These are phyloP conservation scores for Cladopsammia gracilis DNA, from an alignment of 64 coral and sea anemone species.

Conservation along the genomic window DNA sequence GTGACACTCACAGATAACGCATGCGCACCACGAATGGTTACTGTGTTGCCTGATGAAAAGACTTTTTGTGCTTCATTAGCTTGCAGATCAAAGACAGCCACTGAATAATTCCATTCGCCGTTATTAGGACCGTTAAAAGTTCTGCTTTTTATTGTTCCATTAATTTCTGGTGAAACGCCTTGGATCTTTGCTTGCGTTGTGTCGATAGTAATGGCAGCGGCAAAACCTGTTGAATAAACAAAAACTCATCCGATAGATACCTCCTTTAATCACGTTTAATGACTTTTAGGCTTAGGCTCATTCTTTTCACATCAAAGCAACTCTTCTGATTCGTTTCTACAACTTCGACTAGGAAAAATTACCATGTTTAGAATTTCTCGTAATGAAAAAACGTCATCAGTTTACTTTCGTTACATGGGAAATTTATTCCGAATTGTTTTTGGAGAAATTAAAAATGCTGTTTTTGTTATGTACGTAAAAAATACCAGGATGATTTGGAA, in stretches of 20 bases:
- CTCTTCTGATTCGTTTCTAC: too few species aligned
- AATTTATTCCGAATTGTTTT: too few species aligned
- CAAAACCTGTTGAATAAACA: not conserved
- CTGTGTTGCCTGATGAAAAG: not conserved
- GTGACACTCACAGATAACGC: constrained; percentile 60
- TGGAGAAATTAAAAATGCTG: too few species aligned
- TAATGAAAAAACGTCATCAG: too few species aligned
- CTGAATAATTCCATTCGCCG: constrained; percentile 73
- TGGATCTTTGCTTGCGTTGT: constrained; percentile 17
- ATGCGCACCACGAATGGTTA: constrained; percentile 53
- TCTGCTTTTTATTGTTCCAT: constrained; percentile 15
- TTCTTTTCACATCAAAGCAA: too few species aligned
- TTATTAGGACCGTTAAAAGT: constrained; percentile 75
- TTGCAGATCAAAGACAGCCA: constrained; percentile 58
- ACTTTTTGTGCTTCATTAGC: not conserved
- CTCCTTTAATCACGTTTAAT: too few species aligned
- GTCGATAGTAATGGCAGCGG: not conserved
- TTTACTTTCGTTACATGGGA: too few species aligned
- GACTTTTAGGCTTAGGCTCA: too few species aligned
- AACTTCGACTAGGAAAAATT: too few species aligned
- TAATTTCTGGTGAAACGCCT: accelerated
- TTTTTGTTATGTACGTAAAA: too few species aligned
- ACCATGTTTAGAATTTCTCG: too few species aligned
- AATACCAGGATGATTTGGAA: too few species aligned
- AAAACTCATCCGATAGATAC: not conserved